Base-by-base conservation (phyloP, 2,888 invertebrate genomes). In the Chrysomela aeneicollis region DNA sequence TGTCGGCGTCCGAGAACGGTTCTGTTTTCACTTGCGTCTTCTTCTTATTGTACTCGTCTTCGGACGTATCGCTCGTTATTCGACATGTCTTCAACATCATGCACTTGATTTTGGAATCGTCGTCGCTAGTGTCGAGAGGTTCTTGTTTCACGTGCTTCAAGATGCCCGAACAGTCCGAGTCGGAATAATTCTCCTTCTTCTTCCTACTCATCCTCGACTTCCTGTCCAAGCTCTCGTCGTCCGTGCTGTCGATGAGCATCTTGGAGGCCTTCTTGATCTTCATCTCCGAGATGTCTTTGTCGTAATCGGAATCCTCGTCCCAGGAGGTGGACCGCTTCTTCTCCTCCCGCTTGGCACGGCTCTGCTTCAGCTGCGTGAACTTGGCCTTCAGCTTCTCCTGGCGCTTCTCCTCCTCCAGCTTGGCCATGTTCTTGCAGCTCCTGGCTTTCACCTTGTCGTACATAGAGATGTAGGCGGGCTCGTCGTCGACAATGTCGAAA, bases 381-480 rank as follows among this genome's bases (percentile, higher is more conserved):
- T 95, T 94, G 8, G 95, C 94, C 82, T 95, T 93, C 59, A 93
- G 89, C 78, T 94, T 94, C 80, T 92, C 90, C 80, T 91, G 90
- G 0, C 92, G 87, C 79, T 94, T 94, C 82, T 94, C 93, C 81
- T 95, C 94, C 78, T 93, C 93, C 79, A 94, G 90, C 79, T 94
- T 94, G 80, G 94, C 93, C 92, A 94, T 93, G 81, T 95, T 95
- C 82, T 95, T 95, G 76, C 94, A 95, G 21, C 95, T 95, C 46
- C 95, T 88, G 2, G 95, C 95, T 82, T 96, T 96, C 0, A 96
- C 95, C 84, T 97, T 97, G 80, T 97, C 97, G 81, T 98, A 98
- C 97, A 98, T 98, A 9, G 97, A 97, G 66, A 96, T 94, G 79
- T 95, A 96, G 9, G 92, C 90, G 0, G 95, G 95, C 65, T 92